Conservation (phyloP, 1,140 invertebrate species). For the Whitmania pigra region DNA sequence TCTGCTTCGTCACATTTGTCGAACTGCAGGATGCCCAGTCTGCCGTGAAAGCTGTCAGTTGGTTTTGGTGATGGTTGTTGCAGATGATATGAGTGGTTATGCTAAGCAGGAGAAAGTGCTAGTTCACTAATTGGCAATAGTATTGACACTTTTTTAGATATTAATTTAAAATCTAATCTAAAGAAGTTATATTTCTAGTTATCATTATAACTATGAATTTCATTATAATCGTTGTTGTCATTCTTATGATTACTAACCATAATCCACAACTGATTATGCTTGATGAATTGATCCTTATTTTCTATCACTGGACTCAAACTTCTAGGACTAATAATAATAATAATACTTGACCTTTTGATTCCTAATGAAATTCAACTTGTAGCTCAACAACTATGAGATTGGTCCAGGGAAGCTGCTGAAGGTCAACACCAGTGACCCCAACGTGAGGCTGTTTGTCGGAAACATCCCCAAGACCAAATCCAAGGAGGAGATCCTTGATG, state of each 20-base stretch:
- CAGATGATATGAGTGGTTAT: slow-evolving; percentile 18
- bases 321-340: too few species aligned
- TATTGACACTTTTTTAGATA: too few species aligned
- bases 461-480: slow-evolving; percentile 99
- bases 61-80: slow-evolving; percentile 19
- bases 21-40: slow-evolving; percentile 75
- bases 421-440: slow-evolving; percentile 98
- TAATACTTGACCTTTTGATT: too few species aligned
- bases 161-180: too few species aligned
- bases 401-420: slow-evolving; percentile 97
- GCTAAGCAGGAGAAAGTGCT: neutral
- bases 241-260: too few species aligned
- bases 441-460: slow-evolving; percentile 98
- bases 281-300: too few species aligned
- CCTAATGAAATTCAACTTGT: slow-evolving; percentile 35
- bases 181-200: too few species aligned
- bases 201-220: too few species aligned
- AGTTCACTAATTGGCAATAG: too few species aligned
- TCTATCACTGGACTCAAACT: too few species aligned
- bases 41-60: slow-evolving; percentile 82
- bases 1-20: slow-evolving; percentile 96
- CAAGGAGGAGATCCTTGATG: slow-evolving; percentile 96
- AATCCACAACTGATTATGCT: too few species aligned
- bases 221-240: too few species aligned
- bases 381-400: slow-evolving; percentile 99